Evolutionary conservation across 2,113 vertebrate genomes (phyloP), one percentile per base, ranked within the genome.

Genomic region (Otocyon megalotis): DNA sequence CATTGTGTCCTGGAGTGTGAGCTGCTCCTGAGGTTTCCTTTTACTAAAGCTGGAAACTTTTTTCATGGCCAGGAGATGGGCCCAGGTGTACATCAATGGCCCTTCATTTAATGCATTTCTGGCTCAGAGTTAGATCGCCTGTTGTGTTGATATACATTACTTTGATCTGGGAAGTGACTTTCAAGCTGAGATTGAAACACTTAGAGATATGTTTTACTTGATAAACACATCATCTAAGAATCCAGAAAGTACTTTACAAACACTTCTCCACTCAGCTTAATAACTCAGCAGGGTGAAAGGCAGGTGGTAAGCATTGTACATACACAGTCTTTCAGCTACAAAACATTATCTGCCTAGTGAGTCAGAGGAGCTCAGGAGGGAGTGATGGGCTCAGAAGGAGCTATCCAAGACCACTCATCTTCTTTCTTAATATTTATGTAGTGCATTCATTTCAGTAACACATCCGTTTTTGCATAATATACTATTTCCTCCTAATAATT

Each of bases 81-180:
- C 30, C 71, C 2, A 19, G 79, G 56, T 12, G 0, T 53, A 10
- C 35, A 65, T 62, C 65, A 10, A 37, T 22, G 8, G 20, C 32
- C 26, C 58, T 69, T 60, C 30, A 24, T 74, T 80, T 67, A 77
- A 56, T 28, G 72, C 30, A n/a, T 83, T 95, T 58, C 88, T 96
- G 96, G 26, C 90, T 67, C 71, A 30, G 60, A 92, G 53, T 26
- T 67, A 77, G 48, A 83, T 56, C 43, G 85, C 90, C 95, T 81
- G 28, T 20, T 1, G 2, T 26, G 67, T 0, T 84, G 83, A 88
- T 76, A 24, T 50, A 30, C 50, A 76, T 87, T 35, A 22, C 84
- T 97, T 97, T 97, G 97, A 97, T 92, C 74, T 93, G 58, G 63
- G n/a, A 67, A 63, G 58, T 93, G 50, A 72, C 84, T 90, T 88